Percentiles rank a stretch among this genome's conserved stretches.
phyloP scores from a whole-genome alignment of 1,140 invertebrate genomes.

The Araneus ventricosus region DNA sequence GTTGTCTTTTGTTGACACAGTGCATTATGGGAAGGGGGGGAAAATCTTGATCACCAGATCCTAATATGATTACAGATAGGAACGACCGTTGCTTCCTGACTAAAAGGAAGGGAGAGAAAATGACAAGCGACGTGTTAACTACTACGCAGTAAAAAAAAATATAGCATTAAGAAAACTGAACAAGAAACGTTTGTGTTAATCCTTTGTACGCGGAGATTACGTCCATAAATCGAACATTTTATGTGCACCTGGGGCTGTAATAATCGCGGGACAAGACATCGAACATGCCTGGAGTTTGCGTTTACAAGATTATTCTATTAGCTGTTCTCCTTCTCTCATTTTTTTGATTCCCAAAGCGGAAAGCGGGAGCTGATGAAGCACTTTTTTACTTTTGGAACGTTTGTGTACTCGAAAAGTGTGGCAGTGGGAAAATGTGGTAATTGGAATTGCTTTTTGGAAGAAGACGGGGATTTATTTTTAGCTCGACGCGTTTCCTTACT shows the following conservation, averaged over 20 bases:
- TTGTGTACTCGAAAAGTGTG: background rate
- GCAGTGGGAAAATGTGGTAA: background rate
- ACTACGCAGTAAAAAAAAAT: background rate
- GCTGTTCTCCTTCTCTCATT: background rate
- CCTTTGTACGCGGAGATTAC: background rate
- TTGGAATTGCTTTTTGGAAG: background rate
- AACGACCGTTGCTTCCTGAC: background rate
- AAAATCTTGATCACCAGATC: background rate
- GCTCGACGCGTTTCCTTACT: background rate
- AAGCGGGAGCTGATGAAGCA: background rate
- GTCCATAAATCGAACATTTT: constrained; percentile 12
- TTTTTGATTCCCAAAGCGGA: constrained; percentile 11
- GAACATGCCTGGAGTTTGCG: background rate
- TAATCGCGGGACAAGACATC: background rate
- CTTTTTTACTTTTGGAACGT: background rate
- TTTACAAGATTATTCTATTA: constrained; percentile 54
- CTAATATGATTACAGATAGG: constrained; percentile 5
- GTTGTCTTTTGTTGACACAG: background rate
- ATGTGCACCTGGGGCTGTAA: background rate
- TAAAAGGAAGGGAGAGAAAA: background rate
- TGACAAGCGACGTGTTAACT: background rate
- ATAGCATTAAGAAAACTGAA: background rate
- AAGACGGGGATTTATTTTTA: constrained; percentile 6
- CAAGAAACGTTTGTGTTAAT: background rate
- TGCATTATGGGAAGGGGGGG: background rate